Percentiles rank a stretch among this genome's conserved stretches.
Evolutionary conservation across 1,140 invertebrate genomes (phyloP).

Genomic region (Dermatophagoides farinae): DNA sequence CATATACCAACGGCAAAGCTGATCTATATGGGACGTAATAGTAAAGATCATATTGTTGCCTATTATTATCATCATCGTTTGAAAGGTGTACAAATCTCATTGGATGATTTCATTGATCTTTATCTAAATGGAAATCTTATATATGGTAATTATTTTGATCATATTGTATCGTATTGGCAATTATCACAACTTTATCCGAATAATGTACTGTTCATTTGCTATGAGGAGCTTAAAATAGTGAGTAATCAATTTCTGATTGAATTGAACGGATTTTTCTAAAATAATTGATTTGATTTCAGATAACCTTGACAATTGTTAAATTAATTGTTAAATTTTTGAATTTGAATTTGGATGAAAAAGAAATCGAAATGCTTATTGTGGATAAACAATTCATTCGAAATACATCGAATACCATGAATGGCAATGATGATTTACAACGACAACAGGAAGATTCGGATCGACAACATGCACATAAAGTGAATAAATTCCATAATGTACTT

Average conservation of each 20-base stretch:
- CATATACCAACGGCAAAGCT: conserved; percentile 30
- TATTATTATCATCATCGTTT: conserved; percentile 59
- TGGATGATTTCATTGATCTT: conserved; percentile 24
- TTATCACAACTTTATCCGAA: conserved; percentile 21
- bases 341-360: conserved; percentile 21
- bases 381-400: neutral
- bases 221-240: conserved; percentile 29
- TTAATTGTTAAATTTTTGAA: conserved; percentile 29
- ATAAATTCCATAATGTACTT: conserved; percentile 31
- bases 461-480: neutral
- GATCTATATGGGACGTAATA: conserved; percentile 71
- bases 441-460: neutral
- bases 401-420: neutral
- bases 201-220: conserved; percentile 31
- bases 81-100: conserved; percentile 19
- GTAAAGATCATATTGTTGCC: conserved; percentile 78
- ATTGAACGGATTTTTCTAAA: neutral
- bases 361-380: neutral
- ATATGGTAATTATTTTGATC: conserved; percentile 33
- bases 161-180: conserved; percentile 30
- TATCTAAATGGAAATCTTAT: conserved; percentile 23
- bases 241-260: neutral
- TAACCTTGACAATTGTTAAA: conserved; percentile 25
- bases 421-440: neutral
- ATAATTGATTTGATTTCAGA: conserved; percentile 16